Evolutionary conservation across 2,113 vertebrate species (phyloP).

Genomic region (Echinops telfairi): DNA sequence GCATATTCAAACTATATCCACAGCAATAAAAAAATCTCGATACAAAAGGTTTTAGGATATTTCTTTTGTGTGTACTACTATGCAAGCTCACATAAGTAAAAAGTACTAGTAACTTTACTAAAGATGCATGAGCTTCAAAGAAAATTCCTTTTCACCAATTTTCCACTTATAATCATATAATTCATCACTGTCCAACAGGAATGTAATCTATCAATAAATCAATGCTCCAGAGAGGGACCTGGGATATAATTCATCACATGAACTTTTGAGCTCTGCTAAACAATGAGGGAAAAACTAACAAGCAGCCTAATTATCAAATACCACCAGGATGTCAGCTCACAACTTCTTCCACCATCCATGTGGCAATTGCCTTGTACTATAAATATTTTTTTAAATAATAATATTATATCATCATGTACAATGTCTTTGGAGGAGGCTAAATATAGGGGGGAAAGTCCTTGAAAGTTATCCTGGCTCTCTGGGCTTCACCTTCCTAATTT

Average conservation of each 20-base stretch:
- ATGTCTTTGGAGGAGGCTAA: conserved; percentile 31
- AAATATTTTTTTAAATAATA: background rate
- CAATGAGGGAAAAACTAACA: conserved; percentile 37
- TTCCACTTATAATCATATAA: conserved; percentile 32
- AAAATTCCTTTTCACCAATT: conserved; percentile 49
- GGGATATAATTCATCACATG: background rate
- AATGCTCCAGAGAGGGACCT: conserved; percentile 25
- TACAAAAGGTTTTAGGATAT: background rate
- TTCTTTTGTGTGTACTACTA: conserved; percentile 34
- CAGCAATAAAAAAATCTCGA: conserved; percentile 19
- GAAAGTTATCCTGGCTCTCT: background rate
- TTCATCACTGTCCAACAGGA: conserved; percentile 22
- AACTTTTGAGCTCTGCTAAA: conserved; percentile 44
- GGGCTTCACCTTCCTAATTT: conserved; percentile 8
- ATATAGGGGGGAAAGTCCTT: conserved; percentile 2
- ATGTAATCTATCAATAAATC: conserved; percentile 19
- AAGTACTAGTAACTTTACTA: conserved; percentile 23
- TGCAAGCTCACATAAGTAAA: background rate
- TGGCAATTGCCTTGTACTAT: conserved; percentile 15
- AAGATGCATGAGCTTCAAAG: conserved; percentile 7
- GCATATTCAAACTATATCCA: background rate
- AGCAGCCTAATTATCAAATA: conserved; percentile 24
- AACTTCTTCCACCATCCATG: background rate
- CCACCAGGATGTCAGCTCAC: conserved; percentile 3
- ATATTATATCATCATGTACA: background rate